Percentiles rank a stretch among this genome's conserved stretches.
phyloP scores from a whole-genome alignment of 2,113 vertebrate genomes.

The Corythornis madagascariensis region DNA sequence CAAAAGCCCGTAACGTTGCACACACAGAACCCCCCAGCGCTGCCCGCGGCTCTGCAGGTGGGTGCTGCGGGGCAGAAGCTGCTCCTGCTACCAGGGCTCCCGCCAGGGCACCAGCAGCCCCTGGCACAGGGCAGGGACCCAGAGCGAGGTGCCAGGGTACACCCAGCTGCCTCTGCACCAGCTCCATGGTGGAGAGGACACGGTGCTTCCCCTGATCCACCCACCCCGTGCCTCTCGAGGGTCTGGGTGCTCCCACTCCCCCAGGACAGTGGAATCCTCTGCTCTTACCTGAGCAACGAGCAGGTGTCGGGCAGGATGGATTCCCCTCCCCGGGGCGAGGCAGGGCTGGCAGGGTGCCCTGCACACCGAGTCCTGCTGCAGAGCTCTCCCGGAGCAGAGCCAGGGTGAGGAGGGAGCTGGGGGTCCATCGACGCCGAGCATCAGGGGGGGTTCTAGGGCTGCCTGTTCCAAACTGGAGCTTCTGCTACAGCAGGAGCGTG shows the following conservation, averaged over 20 bases:
- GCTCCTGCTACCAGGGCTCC: background rate
- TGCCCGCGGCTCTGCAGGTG: background rate
- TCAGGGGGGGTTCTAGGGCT: background rate
- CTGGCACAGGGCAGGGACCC: fast-evolving
- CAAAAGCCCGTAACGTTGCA: fast-evolving
- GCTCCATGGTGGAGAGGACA: fast-evolving
- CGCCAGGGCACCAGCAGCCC: background rate
- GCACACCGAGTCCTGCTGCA: fast-evolving
- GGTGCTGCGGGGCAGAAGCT: fast-evolving
- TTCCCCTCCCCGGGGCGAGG: background rate
- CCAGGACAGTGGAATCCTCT: background rate
- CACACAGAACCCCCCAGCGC: background rate
- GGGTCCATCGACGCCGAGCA: fast-evolving
- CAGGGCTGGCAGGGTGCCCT: background rate
- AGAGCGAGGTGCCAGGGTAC: fast-evolving
- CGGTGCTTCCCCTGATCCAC: fast-evolving
- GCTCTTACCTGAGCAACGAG: background rate
- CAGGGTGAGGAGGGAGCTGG: fast-evolving
- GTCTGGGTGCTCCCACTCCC: too few species aligned
- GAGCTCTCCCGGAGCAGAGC: background rate
- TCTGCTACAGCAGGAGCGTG: fast-evolving
- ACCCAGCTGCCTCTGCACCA: fast-evolving
- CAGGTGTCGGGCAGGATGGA: fast-evolving
- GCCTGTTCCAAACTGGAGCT: background rate
- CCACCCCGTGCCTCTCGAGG: too few species aligned